Conservation (phyloP, 2,797 vertebrate species). For the Sibirionetta formosa region DNA sequence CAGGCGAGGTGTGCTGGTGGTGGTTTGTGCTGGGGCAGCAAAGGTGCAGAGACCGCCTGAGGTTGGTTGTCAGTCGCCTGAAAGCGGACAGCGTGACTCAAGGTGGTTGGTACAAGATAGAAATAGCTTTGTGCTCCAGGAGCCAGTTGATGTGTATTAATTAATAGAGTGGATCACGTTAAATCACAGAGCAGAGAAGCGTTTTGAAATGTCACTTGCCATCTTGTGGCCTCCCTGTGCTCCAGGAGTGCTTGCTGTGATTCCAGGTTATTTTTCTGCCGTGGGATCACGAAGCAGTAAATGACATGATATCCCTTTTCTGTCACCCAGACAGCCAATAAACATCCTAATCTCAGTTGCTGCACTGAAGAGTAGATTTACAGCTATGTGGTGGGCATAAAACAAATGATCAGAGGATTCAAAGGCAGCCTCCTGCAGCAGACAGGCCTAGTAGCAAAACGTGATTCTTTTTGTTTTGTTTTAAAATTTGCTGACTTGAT, state of each 20-base stretch:
- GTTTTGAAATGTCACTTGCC: neutral
- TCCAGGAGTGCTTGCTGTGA: neutral
- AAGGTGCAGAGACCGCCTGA: neutral
- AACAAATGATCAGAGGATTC: conserved; percentile 46
- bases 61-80: neutral
- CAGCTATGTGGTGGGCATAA: conserved; percentile 50
- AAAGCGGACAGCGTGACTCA: neutral
- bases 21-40: neutral
- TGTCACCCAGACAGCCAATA: conserved; percentile 22
- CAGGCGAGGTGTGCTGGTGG: neutral
- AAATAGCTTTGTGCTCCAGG: neutral
- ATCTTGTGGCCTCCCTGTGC: neutral
- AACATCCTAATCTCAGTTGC: conserved; percentile 44
- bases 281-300: neutral
- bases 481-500: conserved; percentile 71
- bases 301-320: conserved; percentile 29
- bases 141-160: neutral
- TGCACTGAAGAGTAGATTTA: conserved; percentile 70
- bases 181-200: neutral
- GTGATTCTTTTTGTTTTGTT: conserved; percentile 43
- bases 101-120: neutral
- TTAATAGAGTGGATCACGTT: neutral
- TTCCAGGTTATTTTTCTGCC: conserved; percentile 15
- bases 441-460: conserved; percentile 56
- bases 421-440: conserved; percentile 52